phyloP scores from a whole-genome alignment of 2,888 invertebrate species.

The Cantharis rustica region DNA sequence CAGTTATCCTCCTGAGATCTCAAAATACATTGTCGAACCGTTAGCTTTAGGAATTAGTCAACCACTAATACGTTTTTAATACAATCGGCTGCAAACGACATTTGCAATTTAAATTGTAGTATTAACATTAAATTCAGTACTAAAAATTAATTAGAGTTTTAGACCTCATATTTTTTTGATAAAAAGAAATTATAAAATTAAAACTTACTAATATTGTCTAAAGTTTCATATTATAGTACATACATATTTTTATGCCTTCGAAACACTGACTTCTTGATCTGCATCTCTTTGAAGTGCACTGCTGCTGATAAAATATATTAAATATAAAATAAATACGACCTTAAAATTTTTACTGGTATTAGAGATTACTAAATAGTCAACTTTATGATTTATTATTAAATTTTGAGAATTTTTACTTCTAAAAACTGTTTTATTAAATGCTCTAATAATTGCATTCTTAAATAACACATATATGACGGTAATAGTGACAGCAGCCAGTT shows the following conservation, averaged over 20 bases:
- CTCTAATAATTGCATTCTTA: not conserved
- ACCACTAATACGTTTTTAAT: not conserved
- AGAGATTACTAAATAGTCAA: too few relatives aligned
- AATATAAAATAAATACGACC: too few relatives aligned
- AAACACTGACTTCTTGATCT: not conserved
- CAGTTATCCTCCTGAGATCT: not conserved
- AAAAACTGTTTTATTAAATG: not conserved
- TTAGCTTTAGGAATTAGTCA: conserved; percentile 1
- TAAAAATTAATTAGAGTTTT: not conserved
- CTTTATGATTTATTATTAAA: too few relatives aligned
- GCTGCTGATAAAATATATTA: too few relatives aligned
- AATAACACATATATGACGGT: not conserved
- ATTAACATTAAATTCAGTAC: not conserved
- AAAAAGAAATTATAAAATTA: not conserved
- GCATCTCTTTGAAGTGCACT: not conserved
- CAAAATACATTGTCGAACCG: conserved; percentile 4
- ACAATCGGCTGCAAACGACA: not conserved
- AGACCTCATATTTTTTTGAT: not conserved
- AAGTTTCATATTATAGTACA: too few relatives aligned
- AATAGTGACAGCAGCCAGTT: conserved; percentile 8
- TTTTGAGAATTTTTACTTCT: not conserved
- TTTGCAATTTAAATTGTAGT: not conserved
- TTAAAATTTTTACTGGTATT: too few relatives aligned
- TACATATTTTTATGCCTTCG: too few relatives aligned
- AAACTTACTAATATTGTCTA: not conserved